Evolutionary conservation across 2,888 invertebrate genomes (phyloP), one percentile per base, ranked within the genome.

Genomic region (Synanthedon vespiformis): DNA sequence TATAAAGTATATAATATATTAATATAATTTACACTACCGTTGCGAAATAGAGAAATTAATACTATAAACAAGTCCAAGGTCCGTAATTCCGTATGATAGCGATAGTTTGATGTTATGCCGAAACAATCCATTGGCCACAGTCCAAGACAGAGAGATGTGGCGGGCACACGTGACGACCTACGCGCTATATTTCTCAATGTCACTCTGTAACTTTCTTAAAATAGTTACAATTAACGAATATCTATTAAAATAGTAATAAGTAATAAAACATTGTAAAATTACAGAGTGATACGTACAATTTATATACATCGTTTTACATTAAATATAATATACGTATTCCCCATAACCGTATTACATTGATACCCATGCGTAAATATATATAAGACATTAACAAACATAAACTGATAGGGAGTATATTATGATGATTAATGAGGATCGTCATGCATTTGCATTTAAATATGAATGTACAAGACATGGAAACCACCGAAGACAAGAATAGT

Each of bases 121-220:
- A 60, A 61, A 63, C 62, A 60, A 64, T 65, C 57, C 58, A 56
- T 62, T 79, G 78, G 77, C 72, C 58, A 54, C 53, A 54, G 55
- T 71, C 79, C 80, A 79, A 69, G 44, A 41, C 40, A 12, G 6
- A 49, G 49, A 51, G 49, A 49, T 18, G 27, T 13, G 8, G 13
- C 22, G 3, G 40, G n/a, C 16, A 44, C 53, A 40, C 48, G 50
- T 53, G 48, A 53, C 40, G 27, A 16, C 11, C 14, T 16, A 48
- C 48, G 22, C 48, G 22, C 48, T 48, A 16, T 8, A 44, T 44
- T 48, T 22, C 12, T 48, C 48, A 48, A 48, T 48, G 22, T 48
- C 48, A 48, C 48, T 44, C 44, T n/a, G 44, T 44, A 12, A 44
- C 44, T 44, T 13, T 44, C n/a, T 44, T 13, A 44, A 44, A 44